Base-by-base conservation (phyloP, 2,888 invertebrate species). In the Macrophya alboannulata region DNA sequence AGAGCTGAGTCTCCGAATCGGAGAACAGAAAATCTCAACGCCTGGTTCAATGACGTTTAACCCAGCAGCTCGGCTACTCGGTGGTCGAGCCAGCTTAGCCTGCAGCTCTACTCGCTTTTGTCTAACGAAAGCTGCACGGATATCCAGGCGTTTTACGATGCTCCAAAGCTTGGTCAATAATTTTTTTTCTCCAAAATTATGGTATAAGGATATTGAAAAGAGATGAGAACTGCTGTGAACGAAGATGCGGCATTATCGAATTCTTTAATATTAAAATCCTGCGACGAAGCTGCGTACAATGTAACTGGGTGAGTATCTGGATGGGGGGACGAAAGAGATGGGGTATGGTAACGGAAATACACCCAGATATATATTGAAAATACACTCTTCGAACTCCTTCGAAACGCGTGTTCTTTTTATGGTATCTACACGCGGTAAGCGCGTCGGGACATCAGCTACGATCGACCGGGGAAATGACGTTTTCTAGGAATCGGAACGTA, bases 321-420 rank as follows among this genome's bases (percentile, higher is more conserved):
- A 72, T 72, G 48, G 83, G 85, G 3, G 72, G 81, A 79, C 79
- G 65, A 65, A 55, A 72, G 65, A 37, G 85, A 71, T 51, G 45
- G 81, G 40, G 81, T 62, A 85, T 88, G 87, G 86, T 87, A 86
- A 86, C 90, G 91, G 91, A 91, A 91, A 90, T 92, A 91, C 89
- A 89, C 89, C 87, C n/a, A n/a, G n/a, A 90, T 91, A 91, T 92
- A 92, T 92, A 91, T 91, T 91, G 92, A 91, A 92, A 91, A 91
- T 90, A 90, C 88, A 88, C 87, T 86, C 86, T 88, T 31, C 88
- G 81, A 87, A 86, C 88, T 88, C 88, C 88, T 88, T 90, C 86
- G 87, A 88, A 87, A 89, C 89, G 88, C 89, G 87, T 86, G 88
- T 89, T 88, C 88, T 88, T 86, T 88, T 85, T 77, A 86, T 87